phyloP scores from a whole-genome alignment of 2,888 invertebrate genomes.

The Drosophila testacea region DNA sequence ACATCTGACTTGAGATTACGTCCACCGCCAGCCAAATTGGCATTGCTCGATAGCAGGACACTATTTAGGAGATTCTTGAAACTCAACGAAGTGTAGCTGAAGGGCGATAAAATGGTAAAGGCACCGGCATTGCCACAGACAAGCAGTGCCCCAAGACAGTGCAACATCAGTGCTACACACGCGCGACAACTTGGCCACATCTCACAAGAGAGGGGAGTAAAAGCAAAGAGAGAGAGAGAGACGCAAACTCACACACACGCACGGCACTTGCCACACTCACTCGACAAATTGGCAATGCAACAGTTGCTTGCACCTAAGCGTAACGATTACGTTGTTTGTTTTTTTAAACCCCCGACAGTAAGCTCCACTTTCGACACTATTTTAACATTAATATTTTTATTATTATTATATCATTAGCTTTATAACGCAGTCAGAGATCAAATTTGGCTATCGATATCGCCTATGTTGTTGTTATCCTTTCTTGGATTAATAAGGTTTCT shows the following conservation, averaged over 20 bases:
- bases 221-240: slow-evolving; percentile 8
- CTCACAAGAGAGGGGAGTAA: background rate
- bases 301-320: slow-evolving; percentile 72
- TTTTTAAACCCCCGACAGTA: slow-evolving; percentile 16
- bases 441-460: background rate
- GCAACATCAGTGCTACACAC: slow-evolving; percentile 63
- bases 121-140: slow-evolving; percentile 74
- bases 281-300: slow-evolving; percentile 72
- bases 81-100: slow-evolving; percentile 83
- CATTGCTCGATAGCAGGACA: slow-evolving; percentile 82
- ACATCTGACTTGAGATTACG: slow-evolving; percentile 83
- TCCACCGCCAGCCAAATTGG: slow-evolving; percentile 83
- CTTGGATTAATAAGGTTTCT: background rate
- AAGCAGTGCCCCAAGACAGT: slow-evolving; percentile 67
- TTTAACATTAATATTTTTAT: background rate
- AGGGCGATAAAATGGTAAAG: slow-evolving; percentile 83
- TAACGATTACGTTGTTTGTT: slow-evolving; percentile 73
- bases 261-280: slow-evolving; percentile 41
- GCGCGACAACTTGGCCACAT: slow-evolving; percentile 49
- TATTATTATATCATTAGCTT: slow-evolving; percentile 11
- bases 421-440: slow-evolving; percentile 1
- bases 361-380: slow-evolving; percentile 49
- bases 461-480: slow-evolving; percentile 1
- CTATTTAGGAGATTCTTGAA: slow-evolving; percentile 83
- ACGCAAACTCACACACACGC: slow-evolving; percentile 26